A percentile compares a stretch with the other conserved stretches of the same genome.
Evolutionary conservation across 1,140 invertebrate species (phyloP).

Genomic region (Bombus terrestris): DNA sequence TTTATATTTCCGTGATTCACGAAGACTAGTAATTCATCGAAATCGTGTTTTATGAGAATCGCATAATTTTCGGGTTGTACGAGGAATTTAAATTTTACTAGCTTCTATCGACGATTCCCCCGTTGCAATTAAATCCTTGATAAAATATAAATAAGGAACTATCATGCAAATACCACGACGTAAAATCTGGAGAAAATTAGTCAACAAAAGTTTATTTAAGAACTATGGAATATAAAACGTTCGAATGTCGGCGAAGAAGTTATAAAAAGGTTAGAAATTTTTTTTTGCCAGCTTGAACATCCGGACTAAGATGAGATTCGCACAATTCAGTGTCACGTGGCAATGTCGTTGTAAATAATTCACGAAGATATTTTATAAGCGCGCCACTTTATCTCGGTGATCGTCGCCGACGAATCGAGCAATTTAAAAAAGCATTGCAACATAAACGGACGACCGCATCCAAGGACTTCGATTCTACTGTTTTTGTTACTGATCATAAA

Average conservation of each 20-base stretch:
- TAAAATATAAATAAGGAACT: background rate
- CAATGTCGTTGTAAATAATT: conserved; percentile 35
- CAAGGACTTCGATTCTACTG: conserved; percentile 1
- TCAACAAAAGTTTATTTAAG: background rate
- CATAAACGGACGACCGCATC: background rate
- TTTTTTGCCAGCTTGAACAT: background rate
- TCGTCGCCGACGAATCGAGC: conserved; percentile 14
- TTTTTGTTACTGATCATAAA: conserved; percentile 6
- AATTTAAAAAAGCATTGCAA: conserved; percentile 17
- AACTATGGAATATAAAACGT: background rate
- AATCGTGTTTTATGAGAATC: too few species aligned
- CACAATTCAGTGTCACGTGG: conserved; percentile 4
- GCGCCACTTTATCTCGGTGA: conserved; percentile 14
- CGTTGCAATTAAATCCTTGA: background rate
- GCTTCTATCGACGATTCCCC: background rate
- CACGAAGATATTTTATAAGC: conserved; percentile 22
- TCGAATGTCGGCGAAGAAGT: background rate
- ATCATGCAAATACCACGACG: background rate
- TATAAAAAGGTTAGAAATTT: too few species aligned
- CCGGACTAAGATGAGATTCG: background rate
- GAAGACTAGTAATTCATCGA: too few species aligned
- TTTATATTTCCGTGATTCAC: too few species aligned
- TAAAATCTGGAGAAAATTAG: background rate
- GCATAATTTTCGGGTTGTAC: too few species aligned
- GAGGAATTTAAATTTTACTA: background rate